phyloP scores from a whole-genome alignment of 2,797 vertebrate genomes.

The Pitangus sulphuratus region DNA sequence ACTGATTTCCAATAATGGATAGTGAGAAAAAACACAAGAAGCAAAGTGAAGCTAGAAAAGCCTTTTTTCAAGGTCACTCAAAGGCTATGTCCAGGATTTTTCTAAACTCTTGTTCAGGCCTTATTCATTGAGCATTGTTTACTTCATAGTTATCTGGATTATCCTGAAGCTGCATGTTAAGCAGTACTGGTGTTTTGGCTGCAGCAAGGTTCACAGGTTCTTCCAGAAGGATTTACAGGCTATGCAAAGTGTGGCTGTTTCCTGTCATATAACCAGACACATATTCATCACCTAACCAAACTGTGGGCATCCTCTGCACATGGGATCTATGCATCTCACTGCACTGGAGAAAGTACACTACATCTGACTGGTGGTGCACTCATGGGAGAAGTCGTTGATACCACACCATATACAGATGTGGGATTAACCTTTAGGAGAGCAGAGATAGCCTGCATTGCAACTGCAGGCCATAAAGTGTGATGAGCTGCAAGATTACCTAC shows the following conservation, averaged over 20 bases:
- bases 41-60: not conserved
- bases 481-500: not conserved
- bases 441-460: not conserved
- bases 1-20: not conserved
- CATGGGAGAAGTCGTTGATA: accelerated
- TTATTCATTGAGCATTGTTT: not conserved
- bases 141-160: not conserved
- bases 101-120: not conserved
- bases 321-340: not conserved
- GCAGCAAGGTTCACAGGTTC: not conserved
- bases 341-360: not conserved
- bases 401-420: not conserved
- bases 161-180: not conserved
- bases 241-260: not conserved
- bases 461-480: not conserved
- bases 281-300: not conserved
- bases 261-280: not conserved
- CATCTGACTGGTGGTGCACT: not conserved
- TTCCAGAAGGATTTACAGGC: not conserved
- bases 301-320: not conserved
- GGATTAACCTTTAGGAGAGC: not conserved
- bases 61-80: not conserved
- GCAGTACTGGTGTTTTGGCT: not conserved
- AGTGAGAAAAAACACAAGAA: not conserved
- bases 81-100: not conserved